A percentile compares a stretch with the other conserved stretches of the same genome.
Conservation (phyloP, 1,140 invertebrate species). For the Aplysia californica region DNA sequence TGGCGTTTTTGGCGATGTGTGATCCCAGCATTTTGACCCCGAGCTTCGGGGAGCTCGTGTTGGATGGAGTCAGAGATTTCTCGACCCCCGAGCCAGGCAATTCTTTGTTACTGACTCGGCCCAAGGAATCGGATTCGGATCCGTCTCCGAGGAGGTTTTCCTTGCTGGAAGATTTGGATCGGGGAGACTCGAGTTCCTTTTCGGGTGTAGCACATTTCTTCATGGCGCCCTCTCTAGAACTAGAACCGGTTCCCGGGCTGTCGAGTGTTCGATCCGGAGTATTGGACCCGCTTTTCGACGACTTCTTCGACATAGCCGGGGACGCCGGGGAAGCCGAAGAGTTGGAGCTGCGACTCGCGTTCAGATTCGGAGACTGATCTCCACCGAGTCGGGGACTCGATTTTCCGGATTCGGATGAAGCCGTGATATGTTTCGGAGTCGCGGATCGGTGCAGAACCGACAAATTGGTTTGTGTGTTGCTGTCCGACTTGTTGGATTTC, state of each 20-base stretch:
- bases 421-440: slow-evolving; percentile 15
- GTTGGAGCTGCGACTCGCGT: background rate
- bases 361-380: background rate
- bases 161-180: background rate
- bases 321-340: background rate
- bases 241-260: background rate
- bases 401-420: background rate
- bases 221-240: background rate
- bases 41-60: slow-evolving; percentile 57
- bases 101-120: slow-evolving; percentile 23
- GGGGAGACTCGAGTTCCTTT: background rate
- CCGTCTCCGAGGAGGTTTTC: slow-evolving; percentile 18
- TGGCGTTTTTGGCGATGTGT: slow-evolving; percentile 53
- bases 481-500: slow-evolving; percentile 52
- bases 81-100: slow-evolving; percentile 20
- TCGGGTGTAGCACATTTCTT: background rate
- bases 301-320: background rate
- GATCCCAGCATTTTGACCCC: slow-evolving; percentile 58
- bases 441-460: slow-evolving; percentile 51
- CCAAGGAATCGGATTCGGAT: background rate
- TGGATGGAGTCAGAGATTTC: slow-evolving; percentile 27
- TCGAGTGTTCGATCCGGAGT: background rate
- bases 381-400: slow-evolving; percentile 3
- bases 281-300: background rate
- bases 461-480: slow-evolving; percentile 58